A percentile compares a stretch with the other conserved stretches of the same genome.
Conservation (phyloP, 2,888 invertebrate genomes). For the Mantis religiosa region DNA sequence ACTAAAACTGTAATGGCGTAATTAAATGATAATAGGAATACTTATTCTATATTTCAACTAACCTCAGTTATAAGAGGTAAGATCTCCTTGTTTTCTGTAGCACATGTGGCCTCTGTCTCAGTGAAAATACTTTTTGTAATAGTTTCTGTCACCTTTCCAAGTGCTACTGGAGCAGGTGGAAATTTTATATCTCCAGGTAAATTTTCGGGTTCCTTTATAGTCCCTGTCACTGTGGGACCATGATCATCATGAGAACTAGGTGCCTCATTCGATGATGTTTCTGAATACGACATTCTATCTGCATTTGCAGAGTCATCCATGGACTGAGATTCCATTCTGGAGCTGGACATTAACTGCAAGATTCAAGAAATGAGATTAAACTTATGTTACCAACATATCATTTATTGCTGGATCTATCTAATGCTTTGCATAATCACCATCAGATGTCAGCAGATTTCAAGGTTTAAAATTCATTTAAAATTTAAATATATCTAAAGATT, state of each 20-base stretch:
- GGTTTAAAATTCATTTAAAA: too few relatives aligned
- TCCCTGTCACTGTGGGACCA: slow-evolving; percentile 69
- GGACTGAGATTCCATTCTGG: slow-evolving; percentile 31
- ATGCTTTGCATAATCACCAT: too few relatives aligned
- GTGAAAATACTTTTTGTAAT: slow-evolving; percentile 95
- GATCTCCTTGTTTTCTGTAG: slow-evolving; percentile 87
- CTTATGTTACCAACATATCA: too few relatives aligned
- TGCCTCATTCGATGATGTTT: background rate
- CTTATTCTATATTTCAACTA: slow-evolving; percentile 42
- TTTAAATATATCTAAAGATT: too few relatives aligned
- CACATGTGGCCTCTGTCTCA: slow-evolving; percentile 89
- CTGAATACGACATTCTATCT: slow-evolving; percentile 5
- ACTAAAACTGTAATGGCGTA: too few relatives aligned
- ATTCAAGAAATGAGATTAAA: too few relatives aligned
- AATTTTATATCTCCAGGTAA: slow-evolving; percentile 63
- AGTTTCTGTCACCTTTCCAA: slow-evolving; percentile 88
- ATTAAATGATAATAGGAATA: too few relatives aligned
- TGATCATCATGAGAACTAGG: slow-evolving; percentile 38
- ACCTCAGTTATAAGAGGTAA: slow-evolving; percentile 87
- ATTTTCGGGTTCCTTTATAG: slow-evolving; percentile 70
- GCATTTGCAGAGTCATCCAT: slow-evolving; percentile 27
- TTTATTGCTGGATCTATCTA: too few relatives aligned
- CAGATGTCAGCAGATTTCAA: too few relatives aligned
- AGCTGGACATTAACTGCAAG: slow-evolving; percentile 12
- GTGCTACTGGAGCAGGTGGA: slow-evolving; percentile 77